Evolutionary conservation across 2,888 invertebrate species (phyloP).

Genomic region (Drosophila buzzatii): DNA sequence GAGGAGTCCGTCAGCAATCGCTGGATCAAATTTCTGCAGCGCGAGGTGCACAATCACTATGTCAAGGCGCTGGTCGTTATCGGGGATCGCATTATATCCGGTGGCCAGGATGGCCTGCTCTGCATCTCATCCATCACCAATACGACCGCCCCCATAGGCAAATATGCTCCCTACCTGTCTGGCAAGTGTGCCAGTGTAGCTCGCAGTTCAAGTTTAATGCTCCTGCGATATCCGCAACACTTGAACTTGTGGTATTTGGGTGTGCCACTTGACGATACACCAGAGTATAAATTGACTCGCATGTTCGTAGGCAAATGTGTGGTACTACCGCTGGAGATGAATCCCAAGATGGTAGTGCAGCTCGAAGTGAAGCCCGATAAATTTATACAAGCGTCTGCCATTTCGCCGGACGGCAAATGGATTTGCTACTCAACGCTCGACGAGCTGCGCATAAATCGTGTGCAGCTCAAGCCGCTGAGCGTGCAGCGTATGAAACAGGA

Average conservation of each 20-base stretch:
- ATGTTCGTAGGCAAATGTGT: constrained; percentile 12
- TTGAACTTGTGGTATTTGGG: constrained; percentile 89
- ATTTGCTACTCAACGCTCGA: constrained; percentile 91
- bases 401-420: constrained; percentile 90
- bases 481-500: constrained; percentile 82
- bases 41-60: constrained; percentile 94
- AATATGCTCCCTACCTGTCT: constrained; percentile 90
- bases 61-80: constrained; percentile 90
- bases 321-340: constrained; percentile 74
- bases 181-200: constrained; percentile 87
- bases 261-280: constrained; percentile 6
- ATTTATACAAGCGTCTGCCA: constrained; percentile 89
- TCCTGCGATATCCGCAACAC: constrained; percentile 88
- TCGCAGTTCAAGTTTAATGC: constrained; percentile 86
- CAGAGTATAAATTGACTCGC: rapidly evolving
- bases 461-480: constrained; percentile 43
- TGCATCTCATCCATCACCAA: constrained; percentile 89
- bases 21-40: constrained; percentile 94
- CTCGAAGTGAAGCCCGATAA: constrained; percentile 89
- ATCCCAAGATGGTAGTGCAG: constrained; percentile 89
- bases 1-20: constrained; percentile 86
- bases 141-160: constrained; percentile 86
- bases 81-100: constrained; percentile 89
- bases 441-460: constrained; percentile 87
- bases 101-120: constrained; percentile 92